phyloP scores from a whole-genome alignment of 2,888 invertebrate species.

The Drosophila anceps region DNA sequence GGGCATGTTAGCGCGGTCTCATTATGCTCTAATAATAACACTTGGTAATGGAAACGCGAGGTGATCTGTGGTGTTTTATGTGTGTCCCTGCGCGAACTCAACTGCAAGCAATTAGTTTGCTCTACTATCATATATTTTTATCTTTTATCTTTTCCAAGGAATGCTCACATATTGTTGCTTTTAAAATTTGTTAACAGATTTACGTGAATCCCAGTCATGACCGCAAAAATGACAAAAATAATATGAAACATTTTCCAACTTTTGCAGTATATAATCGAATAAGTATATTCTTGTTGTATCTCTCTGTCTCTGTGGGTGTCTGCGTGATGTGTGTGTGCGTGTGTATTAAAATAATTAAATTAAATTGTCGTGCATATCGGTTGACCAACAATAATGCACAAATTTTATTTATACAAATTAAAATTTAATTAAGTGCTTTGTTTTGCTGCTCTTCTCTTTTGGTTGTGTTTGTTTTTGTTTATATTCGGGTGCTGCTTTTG shows the following conservation, averaged over 20 bases:
- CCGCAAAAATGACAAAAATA: slow-evolving; percentile 10
- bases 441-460: background rate
- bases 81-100: no score
- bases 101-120: background rate
- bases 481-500: slow-evolving; percentile 2
- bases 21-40: no score
- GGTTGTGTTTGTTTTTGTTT: background rate
- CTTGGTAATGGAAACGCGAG: background rate
- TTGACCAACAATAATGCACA: slow-evolving; percentile 27
- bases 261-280: background rate
- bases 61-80: background rate
- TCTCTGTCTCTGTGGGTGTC: background rate
- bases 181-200: slow-evolving; percentile 11
- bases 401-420: slow-evolving; percentile 39
- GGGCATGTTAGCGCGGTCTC: background rate
- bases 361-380: slow-evolving; percentile 28
- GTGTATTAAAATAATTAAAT: slow-evolving; percentile 34
- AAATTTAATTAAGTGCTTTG: slow-evolving; percentile 44
- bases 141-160: background rate
- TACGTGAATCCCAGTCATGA: slow-evolving; percentile 4
- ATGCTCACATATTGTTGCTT: slow-evolving; percentile 21
- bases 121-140: background rate
- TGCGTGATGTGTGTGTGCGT: background rate
- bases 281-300: background rate
- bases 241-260: slow-evolving; percentile 9